Percentiles rank a stretch among this genome's conserved stretches.
These are phyloP conservation scores for Trachelipus rathkii DNA, from an alignment of 1,140 invertebrate genomes.

Conservation along the genomic window DNA sequence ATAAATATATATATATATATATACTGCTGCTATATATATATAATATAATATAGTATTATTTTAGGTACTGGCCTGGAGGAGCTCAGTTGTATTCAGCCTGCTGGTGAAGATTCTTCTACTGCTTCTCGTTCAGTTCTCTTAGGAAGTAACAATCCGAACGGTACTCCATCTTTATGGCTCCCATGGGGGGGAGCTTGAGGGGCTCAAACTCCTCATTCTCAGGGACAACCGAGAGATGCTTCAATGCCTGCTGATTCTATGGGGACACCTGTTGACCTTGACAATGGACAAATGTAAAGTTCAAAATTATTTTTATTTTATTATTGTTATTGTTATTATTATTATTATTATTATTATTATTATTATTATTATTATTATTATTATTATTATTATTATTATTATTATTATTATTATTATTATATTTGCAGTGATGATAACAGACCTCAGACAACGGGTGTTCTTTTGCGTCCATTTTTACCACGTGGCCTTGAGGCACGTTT, in stretches of 20 bases:
- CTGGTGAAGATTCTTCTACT: conserved; percentile 34
- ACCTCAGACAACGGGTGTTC: conserved; percentile 35
- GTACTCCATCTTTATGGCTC: conserved; percentile 30
- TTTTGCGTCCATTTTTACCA: conserved; percentile 41
- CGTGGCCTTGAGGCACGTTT: conserved; percentile 41
- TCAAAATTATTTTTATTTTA: too few species aligned
- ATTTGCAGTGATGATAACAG: neutral
- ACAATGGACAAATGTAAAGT: conserved; percentile 22
- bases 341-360: too few species aligned
- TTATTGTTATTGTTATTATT: too few species aligned
- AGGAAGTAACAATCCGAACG: conserved; percentile 23
- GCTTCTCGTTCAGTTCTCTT: conserved; percentile 35
- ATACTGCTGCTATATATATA: too few species aligned
- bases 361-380: too few species aligned
- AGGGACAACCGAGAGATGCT: conserved; percentile 16
- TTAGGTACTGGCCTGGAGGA: conserved; percentile 36
- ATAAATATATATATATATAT: too few species aligned
- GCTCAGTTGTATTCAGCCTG: conserved; percentile 22
- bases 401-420: too few species aligned
- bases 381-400: too few species aligned
- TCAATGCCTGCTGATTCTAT: conserved; percentile 2
- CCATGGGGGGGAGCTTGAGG: conserved; percentile 38
- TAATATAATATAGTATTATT: neutral
- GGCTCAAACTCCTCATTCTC: neutral
- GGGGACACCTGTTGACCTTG: neutral